Evolutionary conservation across 2,113 vertebrate genomes (phyloP).

Genomic region (Falco punctatus): DNA sequence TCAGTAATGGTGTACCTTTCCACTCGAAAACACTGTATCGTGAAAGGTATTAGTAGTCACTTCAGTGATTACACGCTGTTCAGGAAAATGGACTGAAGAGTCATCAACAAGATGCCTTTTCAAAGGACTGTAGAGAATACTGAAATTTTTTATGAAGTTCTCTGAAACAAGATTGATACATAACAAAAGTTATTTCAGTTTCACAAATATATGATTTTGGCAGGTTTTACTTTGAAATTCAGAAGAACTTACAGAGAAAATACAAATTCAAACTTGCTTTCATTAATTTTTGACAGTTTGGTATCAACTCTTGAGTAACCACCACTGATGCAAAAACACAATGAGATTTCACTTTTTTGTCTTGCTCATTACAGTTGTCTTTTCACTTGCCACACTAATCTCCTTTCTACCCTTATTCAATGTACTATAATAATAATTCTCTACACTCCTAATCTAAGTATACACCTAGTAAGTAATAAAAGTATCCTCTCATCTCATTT

Average conservation of each 20-base stretch:
- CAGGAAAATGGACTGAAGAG: conserved; percentile 16
- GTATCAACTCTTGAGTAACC: background rate
- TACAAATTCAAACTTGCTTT: background rate
- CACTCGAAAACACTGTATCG: conserved; percentile 77
- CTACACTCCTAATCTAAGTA: background rate
- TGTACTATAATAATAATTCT: background rate
- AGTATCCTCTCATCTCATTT: background rate
- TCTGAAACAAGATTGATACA: conserved; percentile 75
- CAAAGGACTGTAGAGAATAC: conserved; percentile 86
- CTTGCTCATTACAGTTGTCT: background rate
- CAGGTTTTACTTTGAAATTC: conserved; percentile 10
- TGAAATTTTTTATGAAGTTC: conserved; percentile 94
- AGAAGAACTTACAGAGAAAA: background rate
- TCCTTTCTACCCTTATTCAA: background rate
- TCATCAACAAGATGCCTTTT: conserved; percentile 89
- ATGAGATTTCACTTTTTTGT: background rate
- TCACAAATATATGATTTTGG: background rate
- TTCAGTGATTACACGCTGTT: conserved; percentile 82
- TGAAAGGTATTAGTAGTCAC: conserved; percentile 87
- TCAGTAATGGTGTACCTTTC: conserved; percentile 75
- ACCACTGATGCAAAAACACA: background rate
- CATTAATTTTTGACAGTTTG: background rate
- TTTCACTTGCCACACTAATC: background rate
- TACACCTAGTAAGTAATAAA: background rate
- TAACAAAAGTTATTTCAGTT: conserved; percentile 1